phyloP scores from a whole-genome alignment of 1,140 invertebrate genomes.

The Pseudomyrmex gracilis region DNA sequence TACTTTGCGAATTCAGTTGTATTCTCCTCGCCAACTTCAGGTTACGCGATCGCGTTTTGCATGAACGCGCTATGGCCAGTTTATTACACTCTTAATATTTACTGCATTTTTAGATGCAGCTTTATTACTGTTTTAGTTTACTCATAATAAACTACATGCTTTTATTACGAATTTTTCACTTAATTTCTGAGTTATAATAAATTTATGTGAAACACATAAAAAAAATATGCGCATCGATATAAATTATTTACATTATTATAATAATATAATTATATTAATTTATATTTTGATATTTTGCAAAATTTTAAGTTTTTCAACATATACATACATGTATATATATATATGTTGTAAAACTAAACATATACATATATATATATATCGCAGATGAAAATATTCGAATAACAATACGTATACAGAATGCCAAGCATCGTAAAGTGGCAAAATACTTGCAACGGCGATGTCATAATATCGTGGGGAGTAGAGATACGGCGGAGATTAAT shows the following conservation, averaged over 20 bases:
- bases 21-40: neutral
- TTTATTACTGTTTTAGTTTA: too few species aligned
- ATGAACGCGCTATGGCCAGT: neutral
- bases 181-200: neutral
- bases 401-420: neutral
- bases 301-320: neutral
- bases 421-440: conserved; percentile 6
- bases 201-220: neutral
- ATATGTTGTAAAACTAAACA: too few species aligned
- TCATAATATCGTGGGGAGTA: conserved; percentile 39
- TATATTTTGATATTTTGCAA: too few species aligned
- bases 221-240: too few species aligned
- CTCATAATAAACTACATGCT: too few species aligned
- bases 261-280: too few species aligned
- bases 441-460: conserved; percentile 25
- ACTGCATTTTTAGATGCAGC: too few species aligned
- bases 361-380: too few species aligned
- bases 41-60: conserved; percentile 20
- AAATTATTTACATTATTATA: too few species aligned
- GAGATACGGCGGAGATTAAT: conserved; percentile 44
- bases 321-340: too few species aligned
- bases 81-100: conserved; percentile 1
- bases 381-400: conserved; percentile 13
- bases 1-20: conserved; percentile 18
- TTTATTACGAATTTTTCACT: neutral